Evolutionary conservation across 2,888 invertebrate genomes (phyloP).

Genomic region (Hydrotaea diabolus): DNA sequence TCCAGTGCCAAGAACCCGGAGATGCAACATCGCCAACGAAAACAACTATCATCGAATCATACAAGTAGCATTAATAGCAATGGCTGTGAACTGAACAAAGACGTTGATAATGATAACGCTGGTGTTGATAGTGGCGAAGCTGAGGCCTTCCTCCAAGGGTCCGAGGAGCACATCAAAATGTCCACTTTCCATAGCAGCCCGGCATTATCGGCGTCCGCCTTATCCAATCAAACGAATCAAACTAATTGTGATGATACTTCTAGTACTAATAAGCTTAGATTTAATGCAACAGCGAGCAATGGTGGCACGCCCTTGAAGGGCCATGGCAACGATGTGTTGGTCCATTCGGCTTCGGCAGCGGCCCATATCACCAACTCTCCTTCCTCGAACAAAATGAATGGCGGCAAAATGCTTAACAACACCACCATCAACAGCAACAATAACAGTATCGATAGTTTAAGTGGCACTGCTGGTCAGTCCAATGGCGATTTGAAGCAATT

Average conservation of each 20-base stretch:
- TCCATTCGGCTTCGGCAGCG: constrained; percentile 58
- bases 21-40: constrained; percentile 79
- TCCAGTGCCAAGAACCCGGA: constrained; percentile 70
- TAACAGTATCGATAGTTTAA: constrained; percentile 71
- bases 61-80: constrained; percentile 71
- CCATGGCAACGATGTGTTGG: constrained; percentile 52
- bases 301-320: constrained; percentile 57
- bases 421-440: constrained; percentile 65
- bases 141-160: constrained; percentile 73
- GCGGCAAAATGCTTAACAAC: constrained; percentile 58
- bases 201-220: constrained; percentile 71
- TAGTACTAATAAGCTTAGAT: constrained; percentile 69
- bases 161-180: constrained; percentile 73
- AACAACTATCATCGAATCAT: constrained; percentile 71
- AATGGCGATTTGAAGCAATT: constrained; percentile 77
- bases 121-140: constrained; percentile 71
- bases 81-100: constrained; percentile 67
- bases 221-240: constrained; percentile 78
- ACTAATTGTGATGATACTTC: constrained; percentile 74
- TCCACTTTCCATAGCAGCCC: constrained; percentile 74
- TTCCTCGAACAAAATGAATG: constrained; percentile 53
- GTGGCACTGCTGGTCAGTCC: constrained; percentile 71
- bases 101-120: constrained; percentile 66
- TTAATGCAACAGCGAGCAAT: constrained; percentile 61
- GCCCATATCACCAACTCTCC: constrained; percentile 53